phyloP scores from a whole-genome alignment of 1,140 invertebrate genomes.

The Euura lappo region DNA sequence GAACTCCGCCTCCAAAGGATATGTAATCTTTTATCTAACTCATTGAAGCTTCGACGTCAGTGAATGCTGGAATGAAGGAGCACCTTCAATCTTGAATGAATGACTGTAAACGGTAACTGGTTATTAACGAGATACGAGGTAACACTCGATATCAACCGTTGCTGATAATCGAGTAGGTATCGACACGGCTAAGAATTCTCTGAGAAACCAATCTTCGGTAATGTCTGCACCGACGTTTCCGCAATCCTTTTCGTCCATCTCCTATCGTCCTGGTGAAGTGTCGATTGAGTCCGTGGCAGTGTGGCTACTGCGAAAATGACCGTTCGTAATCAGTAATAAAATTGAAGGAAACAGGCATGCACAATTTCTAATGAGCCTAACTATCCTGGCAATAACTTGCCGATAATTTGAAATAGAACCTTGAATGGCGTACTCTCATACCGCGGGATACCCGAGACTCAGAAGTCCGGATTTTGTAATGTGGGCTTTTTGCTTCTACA shows the following conservation, averaged over 20 bases:
- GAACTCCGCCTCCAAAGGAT: too few relatives aligned
- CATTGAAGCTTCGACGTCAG: too few relatives aligned
- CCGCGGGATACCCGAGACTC: too few relatives aligned
- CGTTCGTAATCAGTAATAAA: background rate
- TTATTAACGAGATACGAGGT: background rate
- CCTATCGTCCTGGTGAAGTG: background rate
- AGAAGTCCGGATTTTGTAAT: too few relatives aligned
- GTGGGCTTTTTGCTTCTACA: background rate
- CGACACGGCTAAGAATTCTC: background rate
- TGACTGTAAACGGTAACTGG: background rate
- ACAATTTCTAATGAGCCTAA: constrained; percentile 2
- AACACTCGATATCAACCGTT: background rate
- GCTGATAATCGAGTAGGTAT: background rate
- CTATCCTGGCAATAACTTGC: constrained; percentile 1
- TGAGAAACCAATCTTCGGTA: background rate
- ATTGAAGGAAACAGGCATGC: background rate
- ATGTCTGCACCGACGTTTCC: background rate
- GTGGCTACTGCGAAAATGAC: background rate
- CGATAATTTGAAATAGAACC: constrained; percentile 7
- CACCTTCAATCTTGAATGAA: background rate
- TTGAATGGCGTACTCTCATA: background rate
- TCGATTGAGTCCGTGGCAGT: background rate
- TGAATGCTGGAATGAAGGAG: too few relatives aligned
- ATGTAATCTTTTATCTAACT: too few relatives aligned
- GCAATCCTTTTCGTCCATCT: background rate